phyloP scores from a whole-genome alignment of 2,888 invertebrate species.

The Selenia dentaria region DNA sequence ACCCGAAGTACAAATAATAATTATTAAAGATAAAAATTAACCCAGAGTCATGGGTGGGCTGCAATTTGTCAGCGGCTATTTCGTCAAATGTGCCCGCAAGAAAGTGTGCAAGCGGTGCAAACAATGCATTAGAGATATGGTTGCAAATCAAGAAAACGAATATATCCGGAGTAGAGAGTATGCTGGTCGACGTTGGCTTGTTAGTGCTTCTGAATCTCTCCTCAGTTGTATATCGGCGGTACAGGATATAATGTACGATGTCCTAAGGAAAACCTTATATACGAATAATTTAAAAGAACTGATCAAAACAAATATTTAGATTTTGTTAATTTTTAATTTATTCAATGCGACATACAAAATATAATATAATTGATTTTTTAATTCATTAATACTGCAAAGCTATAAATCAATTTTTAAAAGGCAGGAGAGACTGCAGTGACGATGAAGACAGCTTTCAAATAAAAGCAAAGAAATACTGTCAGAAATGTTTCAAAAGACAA shows the following conservation, averaged over 20 bases:
- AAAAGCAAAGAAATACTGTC: conserved; percentile 1
- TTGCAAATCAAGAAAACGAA: background rate
- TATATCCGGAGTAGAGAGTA: conserved; percentile 24
- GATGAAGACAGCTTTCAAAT: background rate
- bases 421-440: conserved; percentile 2
- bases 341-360: conserved; percentile 1
- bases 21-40: conserved; percentile 1
- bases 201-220: conserved; percentile 23
- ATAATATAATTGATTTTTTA: background rate
- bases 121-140: background rate
- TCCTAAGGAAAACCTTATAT: conserved; percentile 18
- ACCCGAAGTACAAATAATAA: conserved; percentile 1
- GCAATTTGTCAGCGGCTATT: conserved; percentile 30
- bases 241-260: conserved; percentile 20
- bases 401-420: conserved; percentile 12
- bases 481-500: conserved; percentile 2
- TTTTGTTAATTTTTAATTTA: conserved; percentile 1
- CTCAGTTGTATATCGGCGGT: conserved; percentile 14
- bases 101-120: background rate
- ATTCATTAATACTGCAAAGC: conserved; percentile 9
- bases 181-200: conserved; percentile 31
- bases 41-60: conserved; percentile 2
- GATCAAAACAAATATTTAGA: conserved; percentile 5
- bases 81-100: conserved; percentile 12
- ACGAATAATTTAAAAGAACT: conserved; percentile 14